Conservation (phyloP, 2,113 vertebrate species). For the Dinomys branickii region DNA sequence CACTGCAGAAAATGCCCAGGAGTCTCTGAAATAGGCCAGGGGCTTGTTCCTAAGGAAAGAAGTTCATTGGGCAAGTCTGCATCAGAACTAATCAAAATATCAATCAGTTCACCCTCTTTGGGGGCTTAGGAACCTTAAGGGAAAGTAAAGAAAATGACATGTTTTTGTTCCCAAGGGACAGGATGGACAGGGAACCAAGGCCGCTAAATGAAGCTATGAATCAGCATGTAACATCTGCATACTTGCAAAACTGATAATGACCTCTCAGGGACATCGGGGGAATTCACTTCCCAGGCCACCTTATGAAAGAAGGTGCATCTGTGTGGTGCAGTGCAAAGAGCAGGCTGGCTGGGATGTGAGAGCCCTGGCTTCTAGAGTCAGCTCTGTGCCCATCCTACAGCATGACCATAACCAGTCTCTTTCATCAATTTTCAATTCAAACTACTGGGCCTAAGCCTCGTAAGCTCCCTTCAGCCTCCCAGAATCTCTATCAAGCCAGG, state of each 20-base stretch:
- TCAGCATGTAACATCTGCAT: not conserved
- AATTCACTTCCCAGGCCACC: not conserved
- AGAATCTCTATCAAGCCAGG: not conserved
- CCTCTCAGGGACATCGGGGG: not conserved
- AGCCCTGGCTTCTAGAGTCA: not conserved
- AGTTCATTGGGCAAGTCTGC: not conserved
- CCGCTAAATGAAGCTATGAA: conserved; percentile 11
- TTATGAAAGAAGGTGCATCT: not conserved
- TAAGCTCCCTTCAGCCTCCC: not conserved
- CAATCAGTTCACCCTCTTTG: not conserved
- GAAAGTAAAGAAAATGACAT: not conserved
- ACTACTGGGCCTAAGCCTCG: not conserved
- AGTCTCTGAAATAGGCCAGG: conserved; percentile 20
- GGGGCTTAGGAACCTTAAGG: not conserved
- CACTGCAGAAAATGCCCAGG: not conserved
- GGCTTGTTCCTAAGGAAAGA: conserved; percentile 32
- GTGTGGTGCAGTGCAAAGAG: not conserved
- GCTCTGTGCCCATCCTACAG: not conserved
- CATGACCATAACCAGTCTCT: not conserved
- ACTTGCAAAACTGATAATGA: conserved; percentile 13
- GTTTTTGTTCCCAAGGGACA: not conserved
- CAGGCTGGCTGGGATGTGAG: not conserved
- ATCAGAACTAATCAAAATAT: not conserved
- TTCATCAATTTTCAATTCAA: not conserved
- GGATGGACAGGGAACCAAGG: not conserved